These are phyloP conservation scores for Lerema accius DNA, from an alignment of 1,140 invertebrate species.

Conservation along the genomic window DNA sequence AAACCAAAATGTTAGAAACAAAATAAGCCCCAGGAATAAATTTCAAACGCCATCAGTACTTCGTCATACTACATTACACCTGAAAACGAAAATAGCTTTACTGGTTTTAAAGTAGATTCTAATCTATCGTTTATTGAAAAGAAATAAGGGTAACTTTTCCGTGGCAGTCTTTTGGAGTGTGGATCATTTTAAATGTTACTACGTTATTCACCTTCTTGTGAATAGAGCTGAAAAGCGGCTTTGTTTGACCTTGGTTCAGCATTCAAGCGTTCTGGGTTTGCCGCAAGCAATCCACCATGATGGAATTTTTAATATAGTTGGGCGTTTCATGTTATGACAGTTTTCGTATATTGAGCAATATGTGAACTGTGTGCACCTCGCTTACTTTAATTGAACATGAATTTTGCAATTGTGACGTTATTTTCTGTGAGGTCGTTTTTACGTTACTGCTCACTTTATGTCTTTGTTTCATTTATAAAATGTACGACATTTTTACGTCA, in stretches of 20 bases:
- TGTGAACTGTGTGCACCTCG: constrained; percentile 34
- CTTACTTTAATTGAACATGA: constrained; percentile 57
- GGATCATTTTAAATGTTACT: not conserved
- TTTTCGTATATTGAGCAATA: constrained; percentile 65
- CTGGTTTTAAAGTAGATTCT: not conserved
- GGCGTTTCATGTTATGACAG: constrained; percentile 61
- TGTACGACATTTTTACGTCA: too few relatives aligned
- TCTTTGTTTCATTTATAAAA: too few relatives aligned
- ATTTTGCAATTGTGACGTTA: constrained; percentile 46
- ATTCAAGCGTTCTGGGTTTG: constrained; percentile 39
- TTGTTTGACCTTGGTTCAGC: constrained; percentile 59
- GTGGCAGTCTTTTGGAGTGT: not conserved
- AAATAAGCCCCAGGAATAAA: constrained; percentile 32
- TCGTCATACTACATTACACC: constrained; percentile 23
- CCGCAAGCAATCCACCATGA: constrained; percentile 55
- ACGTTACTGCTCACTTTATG: not conserved
- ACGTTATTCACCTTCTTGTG: constrained; percentile 37
- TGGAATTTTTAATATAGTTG: constrained; percentile 70
- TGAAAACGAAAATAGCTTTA: constrained; percentile 8
- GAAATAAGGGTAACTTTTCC: constrained; percentile 1
- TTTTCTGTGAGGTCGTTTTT: not conserved
- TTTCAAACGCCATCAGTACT: constrained; percentile 20
- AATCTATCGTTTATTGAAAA: constrained; percentile 9
- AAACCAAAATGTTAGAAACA: constrained; percentile 28
- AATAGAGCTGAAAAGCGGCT: constrained; percentile 53